A percentile compares a stretch with the other conserved stretches of the same genome.
Evolutionary conservation across 37 sponge, comb jelly and placozoan species (phyloP).

Genomic region (Ephydatia muelleri): DNA sequence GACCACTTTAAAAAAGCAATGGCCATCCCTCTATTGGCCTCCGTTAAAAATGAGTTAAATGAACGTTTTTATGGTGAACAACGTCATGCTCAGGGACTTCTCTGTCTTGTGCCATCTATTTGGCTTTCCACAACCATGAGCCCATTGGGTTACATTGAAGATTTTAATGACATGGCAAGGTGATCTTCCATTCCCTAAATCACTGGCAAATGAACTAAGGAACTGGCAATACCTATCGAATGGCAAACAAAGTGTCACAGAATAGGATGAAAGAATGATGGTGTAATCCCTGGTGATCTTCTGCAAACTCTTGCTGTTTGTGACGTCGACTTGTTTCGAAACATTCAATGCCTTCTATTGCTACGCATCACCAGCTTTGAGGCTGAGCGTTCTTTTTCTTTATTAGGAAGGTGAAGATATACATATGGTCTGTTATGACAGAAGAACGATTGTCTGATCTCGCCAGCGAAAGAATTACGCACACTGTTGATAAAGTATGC

Average conservation of each 20-base stretch:
- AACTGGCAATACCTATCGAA: constrained; percentile 40
- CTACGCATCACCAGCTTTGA: constrained; percentile 46
- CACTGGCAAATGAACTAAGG: constrained; percentile 31
- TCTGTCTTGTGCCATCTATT: too few species aligned
- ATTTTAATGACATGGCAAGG: constrained; percentile 15
- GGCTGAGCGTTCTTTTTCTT: constrained; percentile 26
- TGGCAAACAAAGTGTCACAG: background rate
- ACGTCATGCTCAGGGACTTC: too few species aligned
- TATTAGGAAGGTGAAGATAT: constrained; percentile 31
- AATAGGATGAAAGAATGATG: too few species aligned
- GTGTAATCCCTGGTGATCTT: constrained; percentile 17
- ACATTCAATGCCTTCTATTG: constrained; percentile 32
- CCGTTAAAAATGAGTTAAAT: constrained; percentile 9
- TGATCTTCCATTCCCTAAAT: constrained; percentile 36
- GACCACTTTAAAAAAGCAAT: too few species aligned
- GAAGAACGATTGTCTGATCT: constrained; percentile 35
- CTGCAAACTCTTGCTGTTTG: constrained; percentile 20
- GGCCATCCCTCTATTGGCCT: constrained; percentile 48
- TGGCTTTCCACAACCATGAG: too few species aligned
- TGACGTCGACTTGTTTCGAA: constrained; percentile 37
- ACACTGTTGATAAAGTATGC: constrained; percentile 31
- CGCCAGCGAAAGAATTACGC: constrained; percentile 15
- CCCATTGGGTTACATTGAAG: background rate
- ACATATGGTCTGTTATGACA: constrained; percentile 27
- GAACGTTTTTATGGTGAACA: constrained; percentile 23